Base-by-base conservation (phyloP, 2,113 vertebrate genomes). In the Salminus brasiliensis region DNA sequence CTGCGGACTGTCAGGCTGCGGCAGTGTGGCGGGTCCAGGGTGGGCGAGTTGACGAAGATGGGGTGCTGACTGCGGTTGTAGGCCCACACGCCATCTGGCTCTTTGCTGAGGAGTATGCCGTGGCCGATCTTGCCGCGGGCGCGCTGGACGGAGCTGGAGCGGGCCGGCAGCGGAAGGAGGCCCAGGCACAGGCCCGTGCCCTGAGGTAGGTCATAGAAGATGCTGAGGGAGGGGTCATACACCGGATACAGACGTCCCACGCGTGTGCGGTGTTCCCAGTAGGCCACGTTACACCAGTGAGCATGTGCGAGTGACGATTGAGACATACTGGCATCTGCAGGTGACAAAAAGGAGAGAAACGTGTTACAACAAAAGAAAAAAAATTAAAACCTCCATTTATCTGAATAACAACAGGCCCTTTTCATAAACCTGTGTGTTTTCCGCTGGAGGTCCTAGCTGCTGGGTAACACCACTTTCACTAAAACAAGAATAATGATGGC, bases 201-300 rank as follows among this genome's bases (percentile, higher is more conserved):
- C 93, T 99, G 98, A 99, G 98, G 98, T 99, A 99, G 97, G 94
- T 99, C 97, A 49, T 98, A 99, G 91, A 99, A 99, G 84, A 99
- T 98, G 94, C 95, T 97, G 92, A 98, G 95, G 80, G 97, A 97
- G 86, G 95, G 93, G 89, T 98, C 95, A 45, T 96, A 94, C 92
- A 98, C 97, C 32, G 96, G 92, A 85, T 98, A 98, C 68, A 99
- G 96, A 85, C 97, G 97, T 53, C 98, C 98, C 27, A 99, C 97
- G 0, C 98, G 96, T 0, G 96, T 98, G 82, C 96, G 95, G 88
- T 98, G 96, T 89, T 99, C 97, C 98, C 98, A 99, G 88, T 99
- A 98, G 9, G 98, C 98, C 55, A 99, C 96, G 18, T 95, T 98
- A 92, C 98, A 99, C 98, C 98, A 99, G 85, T 97, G 96, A 83